Conservation (phyloP, 2,888 invertebrate genomes). For the Alviniconcha strummeri region DNA sequence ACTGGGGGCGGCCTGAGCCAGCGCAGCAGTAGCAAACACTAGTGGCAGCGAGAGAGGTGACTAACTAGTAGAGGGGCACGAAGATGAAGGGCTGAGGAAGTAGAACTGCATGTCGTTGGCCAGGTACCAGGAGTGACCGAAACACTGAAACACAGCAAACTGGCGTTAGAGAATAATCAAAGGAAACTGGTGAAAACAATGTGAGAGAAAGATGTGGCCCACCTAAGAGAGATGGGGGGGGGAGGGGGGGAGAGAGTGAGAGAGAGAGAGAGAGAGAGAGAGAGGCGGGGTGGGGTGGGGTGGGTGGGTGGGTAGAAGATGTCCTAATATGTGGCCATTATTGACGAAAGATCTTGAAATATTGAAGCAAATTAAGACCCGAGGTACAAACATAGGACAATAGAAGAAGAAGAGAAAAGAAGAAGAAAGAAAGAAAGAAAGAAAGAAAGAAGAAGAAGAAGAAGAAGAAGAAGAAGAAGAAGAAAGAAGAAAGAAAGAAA, state of each 20-base stretch:
- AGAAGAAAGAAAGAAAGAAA: no score
- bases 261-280: background rate
- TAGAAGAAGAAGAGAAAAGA: background rate
- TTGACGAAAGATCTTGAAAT: no score
- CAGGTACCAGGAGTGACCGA: slow-evolving; percentile 53
- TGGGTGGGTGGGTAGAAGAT: no score
- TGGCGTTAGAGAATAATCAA: no score
- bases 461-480: no score
- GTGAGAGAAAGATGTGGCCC: background rate
- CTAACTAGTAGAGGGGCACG: slow-evolving; percentile 42
- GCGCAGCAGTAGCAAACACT: background rate
- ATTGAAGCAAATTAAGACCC: no score
- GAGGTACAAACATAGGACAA: background rate
- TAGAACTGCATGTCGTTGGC: slow-evolving; percentile 58
- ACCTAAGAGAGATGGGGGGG: background rate
- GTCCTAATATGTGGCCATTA: no score
- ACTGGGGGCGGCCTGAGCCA: no score
- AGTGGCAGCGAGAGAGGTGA: background rate
- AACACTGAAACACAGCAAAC: slow-evolving; percentile 49
- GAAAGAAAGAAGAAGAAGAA: no score
- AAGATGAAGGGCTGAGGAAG: slow-evolving; percentile 38
- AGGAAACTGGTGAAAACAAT: background rate
- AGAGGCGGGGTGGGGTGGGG: background rate
- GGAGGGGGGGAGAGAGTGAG: background rate
- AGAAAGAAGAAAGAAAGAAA: no score